phyloP scores from a whole-genome alignment of 2,888 invertebrate genomes.

The Hypomecis punctinalis region DNA sequence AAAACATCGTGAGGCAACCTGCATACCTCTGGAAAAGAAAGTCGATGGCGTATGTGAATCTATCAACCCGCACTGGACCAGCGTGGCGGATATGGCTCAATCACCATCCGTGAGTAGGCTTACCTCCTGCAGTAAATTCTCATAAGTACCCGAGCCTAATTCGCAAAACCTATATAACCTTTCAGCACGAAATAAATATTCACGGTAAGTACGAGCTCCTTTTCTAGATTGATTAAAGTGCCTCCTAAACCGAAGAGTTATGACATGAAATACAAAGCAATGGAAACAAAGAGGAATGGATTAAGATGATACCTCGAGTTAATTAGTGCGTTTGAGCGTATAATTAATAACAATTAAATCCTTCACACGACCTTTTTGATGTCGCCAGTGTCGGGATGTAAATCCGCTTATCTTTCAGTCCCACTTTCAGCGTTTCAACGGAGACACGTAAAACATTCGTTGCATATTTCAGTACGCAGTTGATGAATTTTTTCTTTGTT shows the following conservation, averaged over 20 bases:
- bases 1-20: too few relatives aligned
- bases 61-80: too few relatives aligned
- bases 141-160: not conserved
- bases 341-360: slow-evolving; percentile 57
- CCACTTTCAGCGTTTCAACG: slow-evolving; percentile 1
- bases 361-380: slow-evolving; percentile 48
- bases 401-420: slow-evolving; percentile 46
- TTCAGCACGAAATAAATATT: not conserved
- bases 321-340: slow-evolving; percentile 50
- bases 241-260: slow-evolving; percentile 21
- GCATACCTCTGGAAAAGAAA: too few relatives aligned
- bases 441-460: slow-evolving; percentile 21
- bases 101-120: too few relatives aligned
- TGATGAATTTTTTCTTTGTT: slow-evolving; percentile 28
- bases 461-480: slow-evolving; percentile 29
- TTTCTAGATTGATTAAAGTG: slow-evolving; percentile 30
- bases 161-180: not conserved
- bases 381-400: slow-evolving; percentile 42
- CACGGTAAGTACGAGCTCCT: slow-evolving; percentile 3
- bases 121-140: too few relatives aligned
- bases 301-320: slow-evolving; percentile 43
- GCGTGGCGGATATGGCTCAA: too few relatives aligned
- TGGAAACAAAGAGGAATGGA: slow-evolving; percentile 33
- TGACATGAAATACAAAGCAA: slow-evolving; percentile 30
- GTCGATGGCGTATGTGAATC: too few relatives aligned